phyloP scores from a whole-genome alignment of 2,888 invertebrate species.

The Pseudeuparius sepicola region DNA sequence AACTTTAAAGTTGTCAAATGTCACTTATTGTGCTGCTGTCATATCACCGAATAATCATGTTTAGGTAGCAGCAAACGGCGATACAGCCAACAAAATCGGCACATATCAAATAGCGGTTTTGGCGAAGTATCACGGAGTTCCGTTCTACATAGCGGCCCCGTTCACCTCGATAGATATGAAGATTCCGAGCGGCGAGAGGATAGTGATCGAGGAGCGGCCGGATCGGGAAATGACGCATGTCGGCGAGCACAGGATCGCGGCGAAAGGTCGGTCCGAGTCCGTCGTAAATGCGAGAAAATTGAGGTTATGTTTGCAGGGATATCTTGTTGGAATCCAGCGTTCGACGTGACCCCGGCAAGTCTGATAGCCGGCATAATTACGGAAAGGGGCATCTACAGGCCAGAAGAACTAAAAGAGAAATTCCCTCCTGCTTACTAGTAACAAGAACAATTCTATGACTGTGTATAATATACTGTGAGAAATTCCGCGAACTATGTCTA shows the following conservation, averaged over 20 bases:
- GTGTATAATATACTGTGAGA: too few species aligned
- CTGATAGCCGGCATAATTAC: conserved; percentile 93
- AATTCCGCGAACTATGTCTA: too few species aligned
- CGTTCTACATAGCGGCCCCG: conserved; percentile 94
- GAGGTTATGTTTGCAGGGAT: too few species aligned
- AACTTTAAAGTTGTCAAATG: too few species aligned
- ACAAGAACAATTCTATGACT: too few species aligned
- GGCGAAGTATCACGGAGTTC: conserved; percentile 82
- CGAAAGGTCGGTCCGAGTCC: conserved; percentile 52
- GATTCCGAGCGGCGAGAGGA: conserved; percentile 70
- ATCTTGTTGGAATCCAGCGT: conserved; percentile 95
- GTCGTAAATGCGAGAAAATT: too few species aligned
- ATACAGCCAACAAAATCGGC: conserved; percentile 98
- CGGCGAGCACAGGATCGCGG: conserved; percentile 78
- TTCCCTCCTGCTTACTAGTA: conserved; percentile 18
- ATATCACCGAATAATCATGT: too few species aligned
- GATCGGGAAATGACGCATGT: conserved; percentile 86
- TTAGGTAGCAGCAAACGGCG: conserved; percentile 92
- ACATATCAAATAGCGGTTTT: conserved; percentile 91
- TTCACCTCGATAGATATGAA: conserved; percentile 79
- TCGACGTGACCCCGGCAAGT: conserved; percentile 91
- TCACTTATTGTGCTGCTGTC: too few species aligned
- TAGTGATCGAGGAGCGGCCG: conserved; percentile 90
- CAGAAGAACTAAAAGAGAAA: conserved; percentile 40
- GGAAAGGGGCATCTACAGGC: conserved; percentile 77